Evolutionary conservation across 1,140 invertebrate species (phyloP).

Genomic region (Heliothis subflexa): DNA sequence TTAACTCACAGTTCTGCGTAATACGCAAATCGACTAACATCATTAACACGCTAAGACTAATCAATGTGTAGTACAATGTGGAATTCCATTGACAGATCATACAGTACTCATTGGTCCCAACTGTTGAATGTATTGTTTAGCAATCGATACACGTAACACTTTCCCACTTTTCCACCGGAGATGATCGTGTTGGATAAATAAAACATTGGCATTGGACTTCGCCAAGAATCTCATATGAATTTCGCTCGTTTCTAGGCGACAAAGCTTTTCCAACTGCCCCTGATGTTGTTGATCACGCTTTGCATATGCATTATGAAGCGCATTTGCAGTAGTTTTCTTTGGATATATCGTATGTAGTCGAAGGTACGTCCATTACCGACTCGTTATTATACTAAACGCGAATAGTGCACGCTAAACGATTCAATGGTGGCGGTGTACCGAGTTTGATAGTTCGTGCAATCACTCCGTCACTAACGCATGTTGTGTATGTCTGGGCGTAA

Average conservation of each 20-base stretch:
- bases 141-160: conserved; percentile 43
- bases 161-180: conserved; percentile 42
- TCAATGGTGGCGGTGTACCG: conserved; percentile 71
- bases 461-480: conserved; percentile 14
- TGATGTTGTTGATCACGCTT: conserved; percentile 87
- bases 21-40: conserved; percentile 71
- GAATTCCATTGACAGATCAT: conserved; percentile 32
- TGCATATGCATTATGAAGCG: conserved; percentile 87
- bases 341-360: conserved; percentile 86
- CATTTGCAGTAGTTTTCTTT: conserved; percentile 87
- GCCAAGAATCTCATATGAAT: conserved; percentile 74
- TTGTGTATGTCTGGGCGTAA: neutral
- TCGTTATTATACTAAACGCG: conserved; percentile 75
- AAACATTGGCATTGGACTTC: conserved; percentile 52
- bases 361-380: conserved; percentile 86
- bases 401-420: conserved; percentile 69
- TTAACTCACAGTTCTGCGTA: conserved; percentile 69
- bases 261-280: conserved; percentile 86
- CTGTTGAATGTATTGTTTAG: conserved; percentile 29
- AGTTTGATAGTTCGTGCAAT: conserved; percentile 25
- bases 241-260: conserved; percentile 86
- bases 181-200: conserved; percentile 45
- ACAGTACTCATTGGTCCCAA: neutral
- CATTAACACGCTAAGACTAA: conserved; percentile 64
- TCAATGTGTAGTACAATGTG: conserved; percentile 46